Conservation (phyloP, 2,888 invertebrate species). For the Parnassius apollo region DNA sequence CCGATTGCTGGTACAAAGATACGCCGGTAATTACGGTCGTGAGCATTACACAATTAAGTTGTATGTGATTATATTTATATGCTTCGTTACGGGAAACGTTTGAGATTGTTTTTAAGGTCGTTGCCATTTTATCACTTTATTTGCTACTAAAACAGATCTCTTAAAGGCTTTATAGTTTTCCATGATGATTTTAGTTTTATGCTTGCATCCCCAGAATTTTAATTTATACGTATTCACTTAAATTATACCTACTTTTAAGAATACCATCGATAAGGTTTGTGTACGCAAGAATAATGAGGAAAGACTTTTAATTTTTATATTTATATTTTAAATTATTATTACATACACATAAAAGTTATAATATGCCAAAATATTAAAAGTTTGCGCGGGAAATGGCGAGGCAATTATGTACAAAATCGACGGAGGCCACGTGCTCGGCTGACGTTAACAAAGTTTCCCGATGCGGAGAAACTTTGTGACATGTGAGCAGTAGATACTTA, state of each 20-base stretch:
- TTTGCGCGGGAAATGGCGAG: slow-evolving; percentile 51
- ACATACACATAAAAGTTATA: slow-evolving; percentile 17
- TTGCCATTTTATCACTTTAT: too few species aligned
- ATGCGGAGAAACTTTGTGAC: slow-evolving; percentile 81
- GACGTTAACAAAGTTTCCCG: slow-evolving; percentile 80
- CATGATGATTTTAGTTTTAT: too few species aligned
- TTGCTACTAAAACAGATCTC: too few species aligned
- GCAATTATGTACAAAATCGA: slow-evolving; percentile 69
- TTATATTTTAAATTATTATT: neutral
- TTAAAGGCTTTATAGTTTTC: too few species aligned
- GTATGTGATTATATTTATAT: slow-evolving; percentile 8
- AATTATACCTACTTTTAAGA: too few species aligned
- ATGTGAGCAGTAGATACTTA: slow-evolving; percentile 79
- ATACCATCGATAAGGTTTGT: too few species aligned
- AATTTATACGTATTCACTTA: too few species aligned
- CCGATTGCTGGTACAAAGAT: slow-evolving; percentile 48
- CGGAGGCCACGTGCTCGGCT: slow-evolving; percentile 78
- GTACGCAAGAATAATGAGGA: too few species aligned
- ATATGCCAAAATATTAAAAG: slow-evolving; percentile 15
- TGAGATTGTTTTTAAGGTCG: neutral
- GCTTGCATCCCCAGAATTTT: too few species aligned
- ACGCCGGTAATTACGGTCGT: slow-evolving; percentile 19
- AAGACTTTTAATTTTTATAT: too few species aligned
- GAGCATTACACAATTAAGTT: slow-evolving; percentile 21
- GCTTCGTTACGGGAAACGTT: neutral